A percentile compares a stretch with the other conserved stretches of the same genome.
Evolutionary conservation across 2,888 invertebrate species (phyloP).

Genomic region (Leptogaster cylindrica): DNA sequence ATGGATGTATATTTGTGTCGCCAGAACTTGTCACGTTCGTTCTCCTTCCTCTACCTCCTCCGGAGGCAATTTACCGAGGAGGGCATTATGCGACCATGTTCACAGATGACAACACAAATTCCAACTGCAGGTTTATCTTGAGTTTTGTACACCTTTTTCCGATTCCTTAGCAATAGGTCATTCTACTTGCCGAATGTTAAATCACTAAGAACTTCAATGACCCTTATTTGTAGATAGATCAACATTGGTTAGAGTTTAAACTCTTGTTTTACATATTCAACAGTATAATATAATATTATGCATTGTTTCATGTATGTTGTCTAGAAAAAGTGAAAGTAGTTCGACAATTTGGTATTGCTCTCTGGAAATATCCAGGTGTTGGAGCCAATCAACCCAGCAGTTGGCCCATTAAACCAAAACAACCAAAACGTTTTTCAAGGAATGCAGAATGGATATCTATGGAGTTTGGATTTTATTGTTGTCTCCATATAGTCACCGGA

Average conservation of each 20-base stretch:
- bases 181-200: neutral
- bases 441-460: neutral
- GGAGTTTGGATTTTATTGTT: constrained; percentile 15
- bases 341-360: neutral
- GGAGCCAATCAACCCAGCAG: neutral
- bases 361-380: constrained; percentile 1
- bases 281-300: neutral
- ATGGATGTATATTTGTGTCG: neutral
- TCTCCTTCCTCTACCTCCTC: neutral
- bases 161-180: neutral
- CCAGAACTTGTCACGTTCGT: neutral
- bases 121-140: constrained; percentile 15
- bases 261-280: constrained; percentile 10
- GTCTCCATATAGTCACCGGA: constrained; percentile 8
- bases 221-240: neutral
- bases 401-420: neutral
- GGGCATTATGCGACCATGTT: constrained; percentile 24
- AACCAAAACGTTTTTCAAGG: neutral
- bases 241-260: neutral
- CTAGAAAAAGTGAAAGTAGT: constrained; percentile 31
- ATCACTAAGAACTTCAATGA: neutral
- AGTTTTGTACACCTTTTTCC: neutral
- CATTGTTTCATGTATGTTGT: neutral
- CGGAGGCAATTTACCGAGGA: neutral
- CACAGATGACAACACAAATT: constrained; percentile 28